Base-by-base conservation (phyloP, 2,888 invertebrate species). In the Syritta pipiens region DNA sequence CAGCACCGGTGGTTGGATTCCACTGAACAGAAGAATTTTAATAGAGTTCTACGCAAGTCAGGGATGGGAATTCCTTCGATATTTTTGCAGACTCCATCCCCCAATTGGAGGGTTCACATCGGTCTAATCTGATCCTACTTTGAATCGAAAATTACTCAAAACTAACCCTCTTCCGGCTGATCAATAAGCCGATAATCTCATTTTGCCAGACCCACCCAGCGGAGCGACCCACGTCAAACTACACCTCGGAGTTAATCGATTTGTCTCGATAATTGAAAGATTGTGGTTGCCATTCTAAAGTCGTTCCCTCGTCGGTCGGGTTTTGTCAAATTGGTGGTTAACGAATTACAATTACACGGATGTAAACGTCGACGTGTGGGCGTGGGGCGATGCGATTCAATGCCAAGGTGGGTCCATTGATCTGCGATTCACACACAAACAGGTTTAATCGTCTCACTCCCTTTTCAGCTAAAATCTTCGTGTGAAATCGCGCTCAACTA, bases 261-360 rank as follows among this genome's bases (percentile, higher is more conserved):
- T 53, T 32, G 42, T 53, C 44, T 19, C 24, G 55, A 14, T 55
- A 55, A 67, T 67, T 46, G 44, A 55, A 55, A 35, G 44, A 35
- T 46, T 19, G 46, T 55, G 57, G 57, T 20, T 32, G 5, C 1
- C 14, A 12, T 12, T 46, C 9, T 14, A 7, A 46, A n/a, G 4
- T 22, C 22, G 20, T 30, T 30, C 19, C 17, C n/a, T n/a, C n/a
- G 9, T 24, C 9, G 30, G 57, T 20, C 44, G 14, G 26, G 7
- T 59, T 17, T 7, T 59, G 14, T 46, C 14, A 26, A 32, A 6
- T 48, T 35, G 35, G 22, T 22, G 30, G 60, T 35, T 44, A 9
- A 22, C 9, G 22, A 35, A 35, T 60, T 60, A 37, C 9, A 19
- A 17, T 28, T 12, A 28, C n/a, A 7, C 1, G 20, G 17, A 19